Percentiles rank a stretch among this genome's conserved stretches.
Conservation (phyloP, 2,888 invertebrate species). For the Papilio elwesi region DNA sequence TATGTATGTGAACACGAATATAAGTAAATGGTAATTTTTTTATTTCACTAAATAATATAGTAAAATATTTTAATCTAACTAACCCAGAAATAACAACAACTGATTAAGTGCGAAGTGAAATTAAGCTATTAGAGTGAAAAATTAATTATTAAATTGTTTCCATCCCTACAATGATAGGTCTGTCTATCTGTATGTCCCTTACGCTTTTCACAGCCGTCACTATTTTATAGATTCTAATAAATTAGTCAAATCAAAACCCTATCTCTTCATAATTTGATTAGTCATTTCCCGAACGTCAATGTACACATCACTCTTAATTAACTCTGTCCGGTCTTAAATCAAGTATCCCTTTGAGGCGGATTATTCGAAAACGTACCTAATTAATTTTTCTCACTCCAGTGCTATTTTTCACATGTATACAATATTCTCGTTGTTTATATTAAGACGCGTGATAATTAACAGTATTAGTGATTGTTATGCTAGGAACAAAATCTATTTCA, state of each 20-base stretch:
- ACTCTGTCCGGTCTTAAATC: slow-evolving; percentile 29
- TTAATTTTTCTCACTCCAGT: not conserved
- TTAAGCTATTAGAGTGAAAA: too few relatives aligned
- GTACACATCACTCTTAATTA: slow-evolving; percentile 33
- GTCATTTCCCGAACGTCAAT: slow-evolving; percentile 11
- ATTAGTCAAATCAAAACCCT: slow-evolving; percentile 17
- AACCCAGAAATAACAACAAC: too few relatives aligned
- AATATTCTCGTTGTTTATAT: not conserved
- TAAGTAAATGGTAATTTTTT: too few relatives aligned
- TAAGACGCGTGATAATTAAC: slow-evolving; percentile 1
- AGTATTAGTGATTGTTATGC: not conserved
- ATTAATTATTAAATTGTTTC: too few relatives aligned
- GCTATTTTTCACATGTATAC: not conserved
- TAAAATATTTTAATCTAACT: too few relatives aligned
- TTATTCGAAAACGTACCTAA: not conserved
- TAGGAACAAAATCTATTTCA: too few relatives aligned
- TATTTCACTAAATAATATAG: too few relatives aligned
- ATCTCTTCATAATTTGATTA: slow-evolving; percentile 32
- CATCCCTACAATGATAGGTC: too few relatives aligned
- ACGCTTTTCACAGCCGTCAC: not conserved
- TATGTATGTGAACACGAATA: too few relatives aligned
- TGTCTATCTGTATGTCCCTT: not conserved
- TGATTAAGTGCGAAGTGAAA: too few relatives aligned
- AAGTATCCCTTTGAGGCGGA: slow-evolving; percentile 22
- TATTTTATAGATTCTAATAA: slow-evolving; percentile 19